Evolutionary conservation across 2,797 vertebrate genomes (phyloP).

Genomic region (Dipus sagitta): DNA sequence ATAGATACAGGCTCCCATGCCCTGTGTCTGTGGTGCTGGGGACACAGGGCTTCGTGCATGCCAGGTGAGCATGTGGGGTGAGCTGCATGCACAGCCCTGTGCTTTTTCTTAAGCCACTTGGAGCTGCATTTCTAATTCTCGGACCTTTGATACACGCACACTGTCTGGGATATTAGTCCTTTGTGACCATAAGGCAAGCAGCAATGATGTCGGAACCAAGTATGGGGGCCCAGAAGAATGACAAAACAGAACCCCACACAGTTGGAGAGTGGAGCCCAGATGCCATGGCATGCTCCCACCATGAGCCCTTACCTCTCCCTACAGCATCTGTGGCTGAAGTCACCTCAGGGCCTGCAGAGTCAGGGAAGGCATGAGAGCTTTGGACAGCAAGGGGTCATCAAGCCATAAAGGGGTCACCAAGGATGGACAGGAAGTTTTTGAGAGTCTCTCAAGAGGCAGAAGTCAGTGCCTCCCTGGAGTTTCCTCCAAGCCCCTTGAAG

Average conservation of each 20-base stretch:
- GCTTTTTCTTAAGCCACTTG: neutral
- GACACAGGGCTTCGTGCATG: too few relatives aligned
- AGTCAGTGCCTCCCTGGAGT: too few relatives aligned
- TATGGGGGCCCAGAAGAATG: neutral
- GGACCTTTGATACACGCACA: neutral
- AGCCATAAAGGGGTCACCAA: too few relatives aligned
- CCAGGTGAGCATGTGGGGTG: too few relatives aligned
- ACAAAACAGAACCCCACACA: too few relatives aligned
- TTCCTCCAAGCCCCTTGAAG: too few relatives aligned
- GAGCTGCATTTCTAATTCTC: neutral
- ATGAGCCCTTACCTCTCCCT: neutral
- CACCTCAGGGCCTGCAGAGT: neutral
- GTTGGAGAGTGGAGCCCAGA: neutral
- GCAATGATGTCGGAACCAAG: neutral
- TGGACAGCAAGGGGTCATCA: too few relatives aligned
- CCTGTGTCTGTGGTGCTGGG: too few relatives aligned
- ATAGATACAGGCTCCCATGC: too few relatives aligned
- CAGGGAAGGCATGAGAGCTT: neutral
- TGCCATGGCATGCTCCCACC: neutral
- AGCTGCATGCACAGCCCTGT: too few relatives aligned
- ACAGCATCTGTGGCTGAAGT: neutral
- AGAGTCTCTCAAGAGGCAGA: too few relatives aligned
- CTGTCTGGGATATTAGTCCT: neutral
- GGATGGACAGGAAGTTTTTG: too few relatives aligned
- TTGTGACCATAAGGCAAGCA: neutral